Percentiles rank a stretch among this genome's conserved stretches.
These are phyloP conservation scores for Craterocephalus amniculus DNA, from an alignment of 2,797 vertebrate species.

Conservation along the genomic window DNA sequence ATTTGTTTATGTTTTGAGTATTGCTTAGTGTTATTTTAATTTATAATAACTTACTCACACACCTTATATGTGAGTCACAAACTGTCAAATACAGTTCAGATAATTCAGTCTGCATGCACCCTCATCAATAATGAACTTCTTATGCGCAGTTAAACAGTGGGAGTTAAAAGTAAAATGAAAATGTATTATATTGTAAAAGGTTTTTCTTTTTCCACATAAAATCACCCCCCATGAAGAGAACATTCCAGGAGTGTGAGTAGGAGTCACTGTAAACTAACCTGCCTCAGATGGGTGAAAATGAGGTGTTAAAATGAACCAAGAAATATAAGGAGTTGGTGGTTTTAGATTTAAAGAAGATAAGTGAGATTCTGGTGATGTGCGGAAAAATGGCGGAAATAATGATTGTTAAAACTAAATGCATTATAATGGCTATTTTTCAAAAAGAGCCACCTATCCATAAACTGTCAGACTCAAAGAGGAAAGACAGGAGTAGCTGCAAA, in stretches of 20 bases:
- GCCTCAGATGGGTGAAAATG: conserved; percentile 9
- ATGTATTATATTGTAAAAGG: conserved; percentile 43
- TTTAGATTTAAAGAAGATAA: background rate
- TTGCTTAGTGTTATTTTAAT: conserved; percentile 1
- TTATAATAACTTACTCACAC: conserved; percentile 21
- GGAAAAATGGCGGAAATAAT: conserved; percentile 12
- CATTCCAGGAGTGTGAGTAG: conserved; percentile 33
- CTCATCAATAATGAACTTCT: conserved; percentile 58
- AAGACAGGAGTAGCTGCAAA: background rate
- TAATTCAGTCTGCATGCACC: conserved; percentile 10
- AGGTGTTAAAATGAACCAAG: conserved; percentile 37
- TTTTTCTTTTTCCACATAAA: conserved; percentile 26
- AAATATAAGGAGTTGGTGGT: conserved; percentile 15
- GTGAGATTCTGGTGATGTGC: background rate
- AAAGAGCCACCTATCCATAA: background rate
- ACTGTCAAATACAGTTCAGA: conserved; percentile 1
- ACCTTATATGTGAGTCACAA: conserved; percentile 28
- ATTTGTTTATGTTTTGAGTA: background rate
- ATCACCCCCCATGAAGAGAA: conserved; percentile 46
- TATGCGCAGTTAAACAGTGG: conserved; percentile 42
- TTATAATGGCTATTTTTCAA: no score
- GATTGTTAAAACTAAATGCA: background rate
- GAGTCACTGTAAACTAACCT: conserved; percentile 29
- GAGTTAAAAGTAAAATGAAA: conserved; percentile 50
- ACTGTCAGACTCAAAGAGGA: background rate